Evolutionary conservation across 2,113 vertebrate genomes (phyloP), one percentile per base, ranked within the genome.

Genomic region (Sialia sialis): DNA sequence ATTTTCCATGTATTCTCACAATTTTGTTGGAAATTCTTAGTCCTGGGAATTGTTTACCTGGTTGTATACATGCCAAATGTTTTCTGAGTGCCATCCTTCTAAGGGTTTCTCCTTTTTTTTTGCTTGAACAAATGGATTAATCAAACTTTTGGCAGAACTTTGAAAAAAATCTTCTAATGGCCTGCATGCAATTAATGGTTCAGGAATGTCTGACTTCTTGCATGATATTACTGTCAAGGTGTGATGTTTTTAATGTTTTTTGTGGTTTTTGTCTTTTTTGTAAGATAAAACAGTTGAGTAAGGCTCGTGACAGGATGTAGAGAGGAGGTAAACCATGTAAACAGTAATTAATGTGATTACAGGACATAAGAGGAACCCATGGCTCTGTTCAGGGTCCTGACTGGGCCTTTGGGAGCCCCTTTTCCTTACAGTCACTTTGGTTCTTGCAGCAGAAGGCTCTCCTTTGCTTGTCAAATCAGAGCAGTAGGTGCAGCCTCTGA

Each of bases 371-470:
- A 48, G 55, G 30, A 60, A 6, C 23, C 13, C 17, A 3, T 0
- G 0, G 54, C n/a, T 4, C 11, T 72, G 25, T 41, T 30, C 36
- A 55, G 29, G 41, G 20, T 66, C 52, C 8, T 70, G 25, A 0
- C 1, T 29, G 30, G 5, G 10, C 23, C 25, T n/a, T 26, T 12
- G 16, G 34, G 34, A 36, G 2, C 26, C 9, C 6, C 41, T 76
- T 54, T 23, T 22, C 34, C 44, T 44, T 30, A 4, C 0, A 0
- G 5, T 54, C 9, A 4, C 22, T 58, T 16, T 23, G 18, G 4
- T 14, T 58, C 36, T 1, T 11, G 46, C 34, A 55, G 48, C 29
- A 76, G 34, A 41, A 79, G 20, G 6, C 1, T 5, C 25, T 79
- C 5, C 69, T 14, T 25, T 17, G 10, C 7, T 1, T 14, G 6